phyloP scores from a whole-genome alignment of 2,113 vertebrate species.

The Gulo gulo region DNA sequence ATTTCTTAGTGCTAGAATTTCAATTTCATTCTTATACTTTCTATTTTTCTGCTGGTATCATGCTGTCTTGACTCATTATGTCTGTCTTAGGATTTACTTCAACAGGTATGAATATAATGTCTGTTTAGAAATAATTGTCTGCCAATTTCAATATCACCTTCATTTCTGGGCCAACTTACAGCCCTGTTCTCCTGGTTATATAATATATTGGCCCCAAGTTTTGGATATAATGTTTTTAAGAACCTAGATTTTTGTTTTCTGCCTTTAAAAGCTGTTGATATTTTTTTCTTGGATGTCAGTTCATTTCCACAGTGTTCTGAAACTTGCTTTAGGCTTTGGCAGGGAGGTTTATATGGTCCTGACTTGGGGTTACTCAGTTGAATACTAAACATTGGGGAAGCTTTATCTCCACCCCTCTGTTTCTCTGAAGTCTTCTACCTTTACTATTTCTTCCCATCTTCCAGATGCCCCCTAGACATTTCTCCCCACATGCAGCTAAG shows the following conservation, averaged over 20 bases:
- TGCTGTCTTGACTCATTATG: not conserved
- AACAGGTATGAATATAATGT: not conserved
- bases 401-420: accelerated
- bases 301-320: not conserved
- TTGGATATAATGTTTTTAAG: not conserved
- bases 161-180: not conserved
- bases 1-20: not conserved
- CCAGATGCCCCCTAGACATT: too few relatives aligned
- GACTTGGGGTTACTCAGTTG: not conserved
- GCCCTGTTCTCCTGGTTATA: not conserved
- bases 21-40: not conserved
- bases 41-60: not conserved
- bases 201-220: not conserved
- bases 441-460: not conserved
- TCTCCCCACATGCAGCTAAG: not conserved
- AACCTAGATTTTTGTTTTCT: not conserved
- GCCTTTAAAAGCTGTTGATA: not conserved
- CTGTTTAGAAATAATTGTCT: not conserved
- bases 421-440: not conserved
- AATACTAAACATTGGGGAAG: accelerated
- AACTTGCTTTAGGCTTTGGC: not conserved
- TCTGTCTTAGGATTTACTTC: not conserved
- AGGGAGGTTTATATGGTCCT: too few relatives aligned
- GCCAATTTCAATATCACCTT: not conserved
- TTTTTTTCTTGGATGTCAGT: not conserved